Base-by-base conservation (phyloP, 2,797 vertebrate genomes). In the Macrochelys suwanniensis region DNA sequence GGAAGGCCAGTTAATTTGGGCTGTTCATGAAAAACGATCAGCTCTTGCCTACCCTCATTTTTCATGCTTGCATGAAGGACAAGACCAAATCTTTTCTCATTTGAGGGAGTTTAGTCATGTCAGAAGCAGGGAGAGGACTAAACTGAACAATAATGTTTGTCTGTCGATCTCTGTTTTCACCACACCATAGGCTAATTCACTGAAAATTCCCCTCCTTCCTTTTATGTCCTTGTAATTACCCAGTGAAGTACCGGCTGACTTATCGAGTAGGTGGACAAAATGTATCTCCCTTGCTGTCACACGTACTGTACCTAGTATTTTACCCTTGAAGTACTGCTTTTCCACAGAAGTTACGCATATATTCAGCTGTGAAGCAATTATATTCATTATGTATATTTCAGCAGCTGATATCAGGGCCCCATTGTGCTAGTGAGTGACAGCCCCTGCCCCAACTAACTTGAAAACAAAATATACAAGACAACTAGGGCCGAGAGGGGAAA, bases 121-220 rank as follows among this genome's bases (percentile, higher is more conserved):
- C 47, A 88, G 82, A 88, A 57, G 76, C 85, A 77, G 77, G 49
- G 49, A 50, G 49, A 37, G 80, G 53, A 87, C 50, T 89, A 83
- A 95, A 84, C 56, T 82, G 80, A 89, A 47, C 26, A 87, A 89
- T 88, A 89, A 2, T 71, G 15, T 92, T 94, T 94, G 31, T 68
- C 33, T 68, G 23, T n/a, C 56, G 88, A 81, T 84, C 68, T 71
- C 45, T 84, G 17, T 88, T 95, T 45, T 91, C 89, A 80, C 65
- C 85, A 6, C 74, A 85, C 42, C 45, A 6, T 56, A 84, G 31
- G 65, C 94, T 87, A 89, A 78, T 85, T 37, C 11, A 82, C 50
- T 31, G 51, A 50, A 54, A 81, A 90, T 50, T 7, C 12, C 49
- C 49, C 2, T 61, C 23, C 12, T 84, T 53, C 76, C 87, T 89